Evolutionary conservation across 2,888 invertebrate species (phyloP), one percentile per base, ranked within the genome.

Genomic region (Balanococcus diminutus): DNA sequence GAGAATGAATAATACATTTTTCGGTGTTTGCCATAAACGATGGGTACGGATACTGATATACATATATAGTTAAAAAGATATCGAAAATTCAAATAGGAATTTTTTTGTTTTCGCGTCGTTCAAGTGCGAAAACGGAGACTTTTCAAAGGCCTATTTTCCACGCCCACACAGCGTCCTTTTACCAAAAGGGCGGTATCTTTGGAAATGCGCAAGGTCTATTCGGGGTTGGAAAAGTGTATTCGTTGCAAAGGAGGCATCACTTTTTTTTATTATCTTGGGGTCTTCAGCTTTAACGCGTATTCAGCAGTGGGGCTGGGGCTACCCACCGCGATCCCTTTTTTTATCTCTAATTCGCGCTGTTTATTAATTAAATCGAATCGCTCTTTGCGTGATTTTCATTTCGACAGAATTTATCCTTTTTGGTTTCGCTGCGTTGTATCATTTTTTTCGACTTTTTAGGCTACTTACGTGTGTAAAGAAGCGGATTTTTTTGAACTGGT

Each of bases 1-100:
- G 46, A 85, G 75, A 85, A 85, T 85, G 85, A 85, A 85, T 85
- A 85, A 85, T 85, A 85, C 85, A 85, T 85, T 85, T 85, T 84
- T 67, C 31, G 75, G 75, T 79, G 75, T 79, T 79, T 22, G 75
- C 75, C 36, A 36, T 79, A 79, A 79, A 79, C 75, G 75, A 79
- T 36, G 32, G n/a, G 5, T 36, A 36, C 75, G 75, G 32, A 79
- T 36, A 79, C 75, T 22, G n/a, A 67, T 67, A 28, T 9, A 67
- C 28, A 28, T 9, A 61, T 42, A 25, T 56, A 28, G 82, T 82
- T 56, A 61, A 51, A 72, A 31, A 72, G 85, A 85, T 85, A 75
- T 85, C 51, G 85, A 85, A 75, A 85, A 85, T 79, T 84, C 31
- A 72, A 72, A 84, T 36, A 84, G 28, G 19, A 67, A 39, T 46